A percentile compares a stretch with the other conserved stretches of the same genome.
These are phyloP conservation scores for Pao palembangensis DNA, from an alignment of 2,113 vertebrate species.

Conservation along the genomic window DNA sequence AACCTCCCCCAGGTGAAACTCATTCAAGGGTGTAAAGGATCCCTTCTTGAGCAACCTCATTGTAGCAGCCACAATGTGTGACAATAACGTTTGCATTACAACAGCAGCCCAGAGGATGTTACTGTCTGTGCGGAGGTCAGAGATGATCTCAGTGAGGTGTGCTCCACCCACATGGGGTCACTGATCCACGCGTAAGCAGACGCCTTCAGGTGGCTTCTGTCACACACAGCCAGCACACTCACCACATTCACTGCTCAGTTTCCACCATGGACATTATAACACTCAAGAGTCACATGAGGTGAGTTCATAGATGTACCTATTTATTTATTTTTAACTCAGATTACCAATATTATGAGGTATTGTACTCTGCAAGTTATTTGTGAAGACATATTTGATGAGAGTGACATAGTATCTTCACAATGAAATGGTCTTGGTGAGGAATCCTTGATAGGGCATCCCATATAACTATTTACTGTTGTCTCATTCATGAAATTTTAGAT, in stretches of 20 bases:
- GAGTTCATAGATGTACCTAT: constrained; percentile 24
- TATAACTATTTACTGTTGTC: too few species aligned
- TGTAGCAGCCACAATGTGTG: constrained; percentile 20
- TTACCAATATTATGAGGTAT: too few species aligned
- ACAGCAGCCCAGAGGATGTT: constrained; percentile 21
- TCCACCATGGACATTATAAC: constrained; percentile 27
- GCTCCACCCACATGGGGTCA: constrained; percentile 59
- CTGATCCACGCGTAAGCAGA: constrained; percentile 42
- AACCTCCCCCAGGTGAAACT: constrained; percentile 37
- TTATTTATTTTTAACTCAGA: too few species aligned
- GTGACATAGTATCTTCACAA: too few species aligned
- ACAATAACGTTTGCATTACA: constrained; percentile 43
- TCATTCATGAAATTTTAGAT: too few species aligned
- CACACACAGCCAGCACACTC: constrained; percentile 19
- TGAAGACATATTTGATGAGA: too few species aligned
- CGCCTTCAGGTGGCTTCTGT: constrained; percentile 46
- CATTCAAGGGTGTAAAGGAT: constrained; percentile 30
- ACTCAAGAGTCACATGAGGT: constrained; percentile 31
- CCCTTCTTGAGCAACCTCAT: constrained; percentile 34
- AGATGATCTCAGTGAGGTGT: constrained; percentile 24
- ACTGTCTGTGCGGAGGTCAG: constrained; percentile 24
- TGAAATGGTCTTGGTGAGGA: too few species aligned
- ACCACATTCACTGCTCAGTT: neutral
- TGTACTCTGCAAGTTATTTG: too few species aligned
- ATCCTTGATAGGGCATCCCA: too few species aligned